Evolutionary conservation across 2,113 vertebrate species (phyloP).

Genomic region (Oxyura jamaicensis): DNA sequence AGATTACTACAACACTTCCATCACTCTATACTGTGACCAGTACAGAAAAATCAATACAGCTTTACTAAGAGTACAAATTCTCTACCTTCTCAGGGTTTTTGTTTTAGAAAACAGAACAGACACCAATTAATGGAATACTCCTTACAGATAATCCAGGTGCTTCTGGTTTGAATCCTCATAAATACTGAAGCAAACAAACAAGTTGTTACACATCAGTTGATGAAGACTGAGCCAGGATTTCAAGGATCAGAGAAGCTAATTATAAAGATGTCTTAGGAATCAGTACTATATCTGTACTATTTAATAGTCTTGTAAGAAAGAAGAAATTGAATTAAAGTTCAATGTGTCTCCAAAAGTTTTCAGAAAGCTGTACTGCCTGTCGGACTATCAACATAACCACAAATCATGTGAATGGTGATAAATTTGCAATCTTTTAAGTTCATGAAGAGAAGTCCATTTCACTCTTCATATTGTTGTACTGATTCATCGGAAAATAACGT

Average conservation of each 20-base stretch:
- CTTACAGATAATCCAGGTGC: background rate
- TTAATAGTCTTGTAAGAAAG: background rate
- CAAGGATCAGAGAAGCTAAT: background rate
- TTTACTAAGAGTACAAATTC: background rate
- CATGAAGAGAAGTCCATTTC: background rate
- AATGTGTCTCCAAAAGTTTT: background rate
- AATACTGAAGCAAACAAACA: background rate
- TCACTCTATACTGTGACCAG: background rate
- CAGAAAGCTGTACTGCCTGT: background rate
- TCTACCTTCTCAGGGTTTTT: background rate
- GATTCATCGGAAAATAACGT: background rate
- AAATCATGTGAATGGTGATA: background rate
- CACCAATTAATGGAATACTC: background rate
- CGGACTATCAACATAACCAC: background rate
- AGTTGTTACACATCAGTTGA: background rate
- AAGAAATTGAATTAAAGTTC: background rate
- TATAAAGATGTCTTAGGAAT: background rate
- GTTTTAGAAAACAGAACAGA: background rate
- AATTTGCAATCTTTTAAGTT: background rate
- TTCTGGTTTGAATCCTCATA: background rate
- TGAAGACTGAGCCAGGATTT: background rate
- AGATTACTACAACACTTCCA: background rate
- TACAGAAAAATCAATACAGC: background rate
- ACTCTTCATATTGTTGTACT: background rate
- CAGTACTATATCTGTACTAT: background rate